A percentile compares a stretch with the other conserved stretches of the same genome.
These are phyloP conservation scores for Micronisus gabar DNA, from an alignment of 2,113 vertebrate genomes.

Conservation along the genomic window DNA sequence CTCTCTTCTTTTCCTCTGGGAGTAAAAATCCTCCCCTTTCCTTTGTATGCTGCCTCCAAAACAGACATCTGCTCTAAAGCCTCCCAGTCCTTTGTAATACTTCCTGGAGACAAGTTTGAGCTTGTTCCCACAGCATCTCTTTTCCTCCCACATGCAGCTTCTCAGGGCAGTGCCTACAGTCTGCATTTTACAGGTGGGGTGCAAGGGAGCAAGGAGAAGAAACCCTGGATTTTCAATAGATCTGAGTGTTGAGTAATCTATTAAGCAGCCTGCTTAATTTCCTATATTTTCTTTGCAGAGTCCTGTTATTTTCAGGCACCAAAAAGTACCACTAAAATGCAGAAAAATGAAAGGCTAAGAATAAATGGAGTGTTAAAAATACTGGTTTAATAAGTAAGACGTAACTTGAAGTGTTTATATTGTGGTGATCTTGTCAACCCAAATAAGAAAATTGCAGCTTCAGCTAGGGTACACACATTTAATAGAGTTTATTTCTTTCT, in stretches of 20 bases:
- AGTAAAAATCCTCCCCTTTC: not conserved
- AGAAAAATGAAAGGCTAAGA: not conserved
- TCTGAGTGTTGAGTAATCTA: not conserved
- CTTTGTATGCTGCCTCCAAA: rapidly evolving
- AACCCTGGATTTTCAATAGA: not conserved
- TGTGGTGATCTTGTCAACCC: not conserved
- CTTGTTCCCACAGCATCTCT: not conserved
- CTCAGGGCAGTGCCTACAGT: not conserved
- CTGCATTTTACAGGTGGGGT: not conserved
- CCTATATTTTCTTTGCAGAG: not conserved
- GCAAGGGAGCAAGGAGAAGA: rapidly evolving
- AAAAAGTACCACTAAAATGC: not conserved
- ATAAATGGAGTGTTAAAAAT: not conserved
- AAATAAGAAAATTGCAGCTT: not conserved
- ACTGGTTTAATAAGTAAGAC: not conserved
- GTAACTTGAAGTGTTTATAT: not conserved
- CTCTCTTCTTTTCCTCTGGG: not conserved
- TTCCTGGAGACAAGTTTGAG: not conserved
- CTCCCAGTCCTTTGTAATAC: not conserved
- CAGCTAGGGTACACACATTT: not conserved
- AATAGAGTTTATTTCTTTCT: not conserved
- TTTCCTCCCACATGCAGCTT: not conserved
- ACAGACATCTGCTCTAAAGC: not conserved
- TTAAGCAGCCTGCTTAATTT: not conserved
- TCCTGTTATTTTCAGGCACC: not conserved